phyloP scores from a whole-genome alignment of 2,888 invertebrate genomes.

The Hololepta plana region DNA sequence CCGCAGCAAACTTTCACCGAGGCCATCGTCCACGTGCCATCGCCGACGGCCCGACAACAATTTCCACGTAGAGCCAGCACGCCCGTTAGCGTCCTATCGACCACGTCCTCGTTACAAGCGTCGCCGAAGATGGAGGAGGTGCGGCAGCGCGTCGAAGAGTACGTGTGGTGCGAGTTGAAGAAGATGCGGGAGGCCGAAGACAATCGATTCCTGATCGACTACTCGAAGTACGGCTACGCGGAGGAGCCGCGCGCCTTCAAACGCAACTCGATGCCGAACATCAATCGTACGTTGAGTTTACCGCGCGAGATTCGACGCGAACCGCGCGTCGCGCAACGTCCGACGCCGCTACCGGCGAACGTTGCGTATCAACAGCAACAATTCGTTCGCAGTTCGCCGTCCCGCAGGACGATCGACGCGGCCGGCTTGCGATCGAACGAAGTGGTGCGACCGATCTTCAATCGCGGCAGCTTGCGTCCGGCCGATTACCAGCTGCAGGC shows the following conservation, averaged over 20 bases:
- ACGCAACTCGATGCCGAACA: too few relatives aligned
- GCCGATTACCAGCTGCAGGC: constrained; percentile 16
- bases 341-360: too few relatives aligned
- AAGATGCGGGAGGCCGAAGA: constrained; percentile 45
- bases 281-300: constrained; percentile 28
- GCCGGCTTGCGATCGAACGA: too few relatives aligned
- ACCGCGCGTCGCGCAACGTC: too few relatives aligned
- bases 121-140: constrained; percentile 35
- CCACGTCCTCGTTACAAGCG: constrained; percentile 9
- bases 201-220: constrained; percentile 21
- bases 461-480: constrained; percentile 29
- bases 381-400: constrained; percentile 15
- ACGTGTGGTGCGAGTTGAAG: constrained; percentile 50
- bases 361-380: too few relatives aligned
- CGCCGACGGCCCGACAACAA: constrained; percentile 7
- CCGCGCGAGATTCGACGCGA: constrained; percentile 15
- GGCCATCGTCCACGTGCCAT: constrained; percentile 16
- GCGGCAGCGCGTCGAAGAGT: constrained; percentile 41
- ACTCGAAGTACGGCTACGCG: constrained; percentile 17
- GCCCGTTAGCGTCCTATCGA: constrained; percentile 9
- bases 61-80: constrained; percentile 9
- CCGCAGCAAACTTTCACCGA: constrained; percentile 14
- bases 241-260: too few relatives aligned
- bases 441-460: constrained; percentile 32
- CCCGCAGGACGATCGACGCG: constrained; percentile 13